Conservation (phyloP, 1,140 invertebrate species). For the Himalopsyche phryganea region DNA sequence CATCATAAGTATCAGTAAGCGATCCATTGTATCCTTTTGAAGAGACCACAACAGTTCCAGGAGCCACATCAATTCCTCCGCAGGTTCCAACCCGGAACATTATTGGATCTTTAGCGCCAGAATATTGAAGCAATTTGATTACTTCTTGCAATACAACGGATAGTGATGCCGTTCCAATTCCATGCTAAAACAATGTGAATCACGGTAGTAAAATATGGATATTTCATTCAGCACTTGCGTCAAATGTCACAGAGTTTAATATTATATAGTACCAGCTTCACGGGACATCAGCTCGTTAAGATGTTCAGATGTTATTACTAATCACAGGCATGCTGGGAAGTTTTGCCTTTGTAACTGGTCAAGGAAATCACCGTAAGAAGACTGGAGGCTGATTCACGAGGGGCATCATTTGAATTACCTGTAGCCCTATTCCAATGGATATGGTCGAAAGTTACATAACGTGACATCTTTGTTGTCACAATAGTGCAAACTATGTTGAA, state of each 20-base stretch:
- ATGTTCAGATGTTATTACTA: neutral
- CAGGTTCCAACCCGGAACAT: conserved; percentile 81
- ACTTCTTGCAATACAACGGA: conserved; percentile 78
- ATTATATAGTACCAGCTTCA: neutral
- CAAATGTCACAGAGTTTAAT: neutral
- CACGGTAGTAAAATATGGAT: conserved; percentile 7
- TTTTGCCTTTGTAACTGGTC: neutral
- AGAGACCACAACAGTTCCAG: conserved; percentile 72
- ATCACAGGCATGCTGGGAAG: no score
- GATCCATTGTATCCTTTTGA: conserved; percentile 66
- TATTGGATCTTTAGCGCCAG: conserved; percentile 66
- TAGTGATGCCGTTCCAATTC: conserved; percentile 78
- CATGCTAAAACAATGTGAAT: conserved; percentile 73
- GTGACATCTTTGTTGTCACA: no score
- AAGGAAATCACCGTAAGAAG: no score
- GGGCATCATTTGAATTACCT: no score
- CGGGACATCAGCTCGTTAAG: neutral
- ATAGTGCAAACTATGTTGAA: no score
- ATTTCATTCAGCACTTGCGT: conserved; percentile 1
- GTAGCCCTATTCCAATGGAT: no score
- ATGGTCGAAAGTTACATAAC: no score
- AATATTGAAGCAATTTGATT: conserved; percentile 76
- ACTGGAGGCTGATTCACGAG: no score
- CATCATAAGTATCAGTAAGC: conserved; percentile 61
- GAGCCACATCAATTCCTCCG: conserved; percentile 70